Percentiles rank a stretch among this genome's conserved stretches.
Evolutionary conservation across 2,888 invertebrate genomes (phyloP).

Genomic region (Thymelicus sylvestris): DNA sequence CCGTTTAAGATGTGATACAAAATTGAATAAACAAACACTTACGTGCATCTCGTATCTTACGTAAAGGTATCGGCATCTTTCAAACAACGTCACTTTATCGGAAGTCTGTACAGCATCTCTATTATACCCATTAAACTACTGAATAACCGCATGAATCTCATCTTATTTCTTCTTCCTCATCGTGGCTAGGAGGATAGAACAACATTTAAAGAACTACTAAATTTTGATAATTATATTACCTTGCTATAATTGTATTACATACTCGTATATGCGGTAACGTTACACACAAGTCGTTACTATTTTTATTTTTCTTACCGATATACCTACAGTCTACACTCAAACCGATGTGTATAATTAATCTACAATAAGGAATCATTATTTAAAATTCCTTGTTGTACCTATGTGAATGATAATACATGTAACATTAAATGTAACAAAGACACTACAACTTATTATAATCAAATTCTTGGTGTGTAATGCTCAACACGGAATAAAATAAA

Average conservation of each 20-base stretch:
- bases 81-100: constrained; percentile 41
- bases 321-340: too few species aligned
- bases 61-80: constrained; percentile 31
- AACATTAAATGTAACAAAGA: too few species aligned
- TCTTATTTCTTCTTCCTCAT: neutral
- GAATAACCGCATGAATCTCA: constrained; percentile 4
- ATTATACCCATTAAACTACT: constrained; percentile 30
- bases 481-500: too few species aligned
- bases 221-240: neutral
- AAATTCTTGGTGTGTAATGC: too few species aligned
- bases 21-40: constrained; percentile 25
- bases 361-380: too few species aligned
- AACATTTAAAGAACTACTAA: neutral
- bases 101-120: constrained; percentile 55
- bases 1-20: constrained; percentile 18
- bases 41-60: constrained; percentile 19
- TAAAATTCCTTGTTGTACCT: too few species aligned
- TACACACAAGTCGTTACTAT: too few species aligned
- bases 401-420: too few species aligned
- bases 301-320: too few species aligned
- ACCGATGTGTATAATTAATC: too few species aligned
- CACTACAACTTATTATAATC: too few species aligned
- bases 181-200: neutral
- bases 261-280: neutral
- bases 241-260: too few species aligned